phyloP scores from a whole-genome alignment of 2,888 invertebrate species.

The Dioctria linearis region DNA sequence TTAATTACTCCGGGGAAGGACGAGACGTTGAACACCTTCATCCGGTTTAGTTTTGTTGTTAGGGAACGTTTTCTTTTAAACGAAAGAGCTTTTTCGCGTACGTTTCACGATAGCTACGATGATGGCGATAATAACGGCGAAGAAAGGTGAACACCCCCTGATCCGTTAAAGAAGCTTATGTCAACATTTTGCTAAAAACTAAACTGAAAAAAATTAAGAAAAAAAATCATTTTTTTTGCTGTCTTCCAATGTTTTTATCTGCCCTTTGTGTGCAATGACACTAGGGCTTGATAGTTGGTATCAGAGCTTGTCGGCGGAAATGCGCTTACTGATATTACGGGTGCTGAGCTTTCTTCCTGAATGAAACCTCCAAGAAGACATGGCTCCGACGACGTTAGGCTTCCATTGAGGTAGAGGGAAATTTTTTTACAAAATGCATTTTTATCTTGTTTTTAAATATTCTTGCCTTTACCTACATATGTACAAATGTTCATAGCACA shows the following conservation, averaged over 20 bases:
- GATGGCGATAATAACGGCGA: neutral
- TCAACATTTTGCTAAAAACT: neutral
- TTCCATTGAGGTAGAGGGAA: neutral
- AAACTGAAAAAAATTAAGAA: neutral
- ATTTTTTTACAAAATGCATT: slow-evolving; percentile 15
- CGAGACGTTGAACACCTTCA: slow-evolving; percentile 11
- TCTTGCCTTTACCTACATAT: slow-evolving; percentile 16
- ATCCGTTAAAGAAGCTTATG: slow-evolving; percentile 28
- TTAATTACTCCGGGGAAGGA: slow-evolving; percentile 29
- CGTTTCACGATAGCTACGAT: neutral
- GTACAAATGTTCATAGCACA: too few species aligned
- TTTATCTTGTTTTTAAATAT: slow-evolving; percentile 33
- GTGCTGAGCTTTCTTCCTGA: too few species aligned
- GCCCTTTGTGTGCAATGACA: slow-evolving; percentile 12
- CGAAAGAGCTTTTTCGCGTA: neutral
- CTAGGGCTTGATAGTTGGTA: neutral
- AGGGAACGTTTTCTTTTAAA: slow-evolving; percentile 7
- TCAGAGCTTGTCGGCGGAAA: neutral
- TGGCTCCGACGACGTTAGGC: slow-evolving; percentile 22
- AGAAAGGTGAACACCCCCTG: slow-evolving; percentile 20
- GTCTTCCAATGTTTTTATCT: slow-evolving; percentile 15
- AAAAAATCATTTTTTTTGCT: neutral
- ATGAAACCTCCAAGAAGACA: neutral
- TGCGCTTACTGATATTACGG: neutral
- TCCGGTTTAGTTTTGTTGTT: neutral